A percentile compares a stretch with the other conserved stretches of the same genome.
Evolutionary conservation across 2,888 invertebrate genomes (phyloP).

Genomic region (Agrilus mali): DNA sequence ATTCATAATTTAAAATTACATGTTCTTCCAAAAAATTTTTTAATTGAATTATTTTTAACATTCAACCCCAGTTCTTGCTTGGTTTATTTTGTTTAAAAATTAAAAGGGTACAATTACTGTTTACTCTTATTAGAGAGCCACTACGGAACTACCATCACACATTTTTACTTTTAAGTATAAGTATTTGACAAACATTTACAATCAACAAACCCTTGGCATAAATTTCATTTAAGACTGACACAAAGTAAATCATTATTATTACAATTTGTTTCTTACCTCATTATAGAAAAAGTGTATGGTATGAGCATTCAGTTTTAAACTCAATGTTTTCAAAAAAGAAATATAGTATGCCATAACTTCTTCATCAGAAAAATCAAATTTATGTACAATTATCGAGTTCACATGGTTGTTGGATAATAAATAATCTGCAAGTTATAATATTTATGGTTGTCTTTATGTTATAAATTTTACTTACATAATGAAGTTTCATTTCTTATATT

Average conservation of each 20-base stretch:
- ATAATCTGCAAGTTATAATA: constrained; percentile 67
- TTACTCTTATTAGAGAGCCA: no score
- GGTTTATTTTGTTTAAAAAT: no score
- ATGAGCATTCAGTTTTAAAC: constrained; percentile 91
- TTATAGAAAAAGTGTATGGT: constrained; percentile 99
- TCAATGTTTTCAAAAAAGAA: constrained; percentile 95
- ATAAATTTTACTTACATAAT: constrained; percentile 64
- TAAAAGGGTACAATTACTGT: no score
- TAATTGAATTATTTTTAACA: no score
- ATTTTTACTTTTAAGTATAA: not conserved
- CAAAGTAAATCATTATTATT: not conserved
- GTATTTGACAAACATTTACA: not conserved
- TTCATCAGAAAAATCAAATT: constrained; percentile 99
- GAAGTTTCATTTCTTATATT: constrained; percentile 99
- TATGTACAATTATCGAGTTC: constrained; percentile 98
- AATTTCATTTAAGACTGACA: not conserved
- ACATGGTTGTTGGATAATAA: constrained; percentile 98
- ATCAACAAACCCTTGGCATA: no score
- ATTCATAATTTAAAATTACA: no score
- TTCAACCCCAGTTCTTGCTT: no score
- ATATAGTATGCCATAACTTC: constrained; percentile 99
- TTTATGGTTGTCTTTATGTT: constrained; percentile 1
- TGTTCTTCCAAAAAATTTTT: no score
- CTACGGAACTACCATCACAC: no score
- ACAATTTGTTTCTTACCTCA: constrained; percentile 52